These are phyloP conservation scores for Strigamia transsilvanica DNA, from an alignment of 2,888 invertebrate genomes.

Conservation along the genomic window DNA sequence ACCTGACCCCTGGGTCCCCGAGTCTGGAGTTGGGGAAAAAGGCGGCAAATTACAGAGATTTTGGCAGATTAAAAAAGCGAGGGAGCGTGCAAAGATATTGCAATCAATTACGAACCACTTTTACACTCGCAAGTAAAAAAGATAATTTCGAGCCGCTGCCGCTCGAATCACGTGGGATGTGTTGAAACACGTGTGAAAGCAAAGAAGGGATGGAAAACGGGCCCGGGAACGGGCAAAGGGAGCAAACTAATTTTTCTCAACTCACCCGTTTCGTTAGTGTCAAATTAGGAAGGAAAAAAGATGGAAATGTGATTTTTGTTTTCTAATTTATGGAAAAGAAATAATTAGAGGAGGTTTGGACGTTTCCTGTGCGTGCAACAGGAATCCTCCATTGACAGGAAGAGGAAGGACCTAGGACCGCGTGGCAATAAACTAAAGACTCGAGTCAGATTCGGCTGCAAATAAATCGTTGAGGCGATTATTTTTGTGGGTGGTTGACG, in stretches of 20 bases:
- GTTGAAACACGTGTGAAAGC: no score
- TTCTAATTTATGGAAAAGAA: not conserved
- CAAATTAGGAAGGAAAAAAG: not conserved
- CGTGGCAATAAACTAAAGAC: not conserved
- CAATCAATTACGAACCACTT: constrained; percentile 37
- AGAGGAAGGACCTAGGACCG: constrained; percentile 23
- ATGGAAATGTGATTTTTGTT: not conserved
- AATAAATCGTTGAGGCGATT: constrained; percentile 12
- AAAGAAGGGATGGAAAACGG: no score
- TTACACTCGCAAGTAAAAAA: not conserved
- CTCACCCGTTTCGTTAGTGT: not conserved
- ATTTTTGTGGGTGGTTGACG: constrained; percentile 45
- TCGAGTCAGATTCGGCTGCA: not conserved
- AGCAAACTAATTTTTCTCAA: not conserved
- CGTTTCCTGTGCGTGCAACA: constrained; percentile 30
- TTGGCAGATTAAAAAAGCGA: not conserved
- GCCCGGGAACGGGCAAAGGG: no score
- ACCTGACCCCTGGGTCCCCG: not conserved
- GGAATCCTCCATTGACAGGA: constrained; percentile 20
- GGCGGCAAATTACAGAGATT: constrained; percentile 30
- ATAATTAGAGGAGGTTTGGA: not conserved
- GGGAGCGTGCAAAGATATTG: not conserved
- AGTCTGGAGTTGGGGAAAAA: constrained; percentile 11
- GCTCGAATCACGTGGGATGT: no score
- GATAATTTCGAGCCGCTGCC: no score